Base-by-base conservation (phyloP, 2,797 vertebrate species). In the Artibeus lituratus region DNA sequence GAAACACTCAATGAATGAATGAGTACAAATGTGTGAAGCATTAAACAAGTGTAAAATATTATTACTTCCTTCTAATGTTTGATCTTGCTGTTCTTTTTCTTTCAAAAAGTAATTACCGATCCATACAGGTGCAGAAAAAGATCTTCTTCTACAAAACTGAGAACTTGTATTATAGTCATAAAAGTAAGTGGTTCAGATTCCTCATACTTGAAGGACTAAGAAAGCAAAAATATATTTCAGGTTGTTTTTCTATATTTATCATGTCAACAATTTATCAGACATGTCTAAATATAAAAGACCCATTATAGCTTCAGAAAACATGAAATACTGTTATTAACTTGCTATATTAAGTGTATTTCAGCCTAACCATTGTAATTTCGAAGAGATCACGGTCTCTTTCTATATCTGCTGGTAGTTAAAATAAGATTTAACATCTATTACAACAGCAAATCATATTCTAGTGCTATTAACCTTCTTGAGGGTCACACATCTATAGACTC, bases 281-380 rank as follows among this genome's bases (percentile, higher is more conserved):
- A 74, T 62, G 51, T 26, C 42, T 89, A 91, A 76, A 24, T 94
- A 90, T 88, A 97, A 95, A 97, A 96, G 44, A 51, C 22, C 67
- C 91, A 96, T 95, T 94, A 95, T 37, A 37, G 55, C 47, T 94
- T 96, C 96, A 96, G 93, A 95, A 90, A 91, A 84, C 78, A n/a
- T 96, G 94, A 95, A 97, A 96, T 97, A 83, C 69, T 85, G 51
- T 93, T 87, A 95, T 96, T 96, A 96, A 90, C 87, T 96, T 84
- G 26, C 76, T 87, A 32, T 73, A 91, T 97, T 96, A 96, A 96
- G 85, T 94, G 47, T 82, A 86, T 91, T 95, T 95, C 81, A 59
- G 87, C 85, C 39, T 87, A 93, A 95, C 67, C 67, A 89, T 44
- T 92, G 85, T 94, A 93, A 96, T 97, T 96, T 96, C 77, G 87